phyloP scores from a whole-genome alignment of 2,113 vertebrate genomes.

The Odontesthes bonariensis region DNA sequence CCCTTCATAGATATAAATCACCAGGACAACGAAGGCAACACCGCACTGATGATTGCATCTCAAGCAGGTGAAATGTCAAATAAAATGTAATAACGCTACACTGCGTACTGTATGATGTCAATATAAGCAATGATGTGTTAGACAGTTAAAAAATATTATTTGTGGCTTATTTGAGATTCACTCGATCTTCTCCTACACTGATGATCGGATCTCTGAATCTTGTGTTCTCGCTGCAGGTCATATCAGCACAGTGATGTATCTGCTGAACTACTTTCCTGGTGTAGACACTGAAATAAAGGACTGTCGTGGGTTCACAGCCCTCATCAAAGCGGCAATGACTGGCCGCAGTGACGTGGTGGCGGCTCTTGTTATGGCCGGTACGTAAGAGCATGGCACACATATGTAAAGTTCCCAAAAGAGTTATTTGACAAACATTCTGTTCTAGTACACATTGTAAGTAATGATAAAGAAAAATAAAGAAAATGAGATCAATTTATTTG shows the following conservation, averaged over 20 bases:
- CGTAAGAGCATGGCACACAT: not conserved
- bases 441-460: not conserved
- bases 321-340: constrained; percentile 91
- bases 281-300: constrained; percentile 87
- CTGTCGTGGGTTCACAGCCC: constrained; percentile 86
- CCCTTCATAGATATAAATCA: constrained; percentile 89
- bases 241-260: constrained; percentile 84
- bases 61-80: constrained; percentile 85
- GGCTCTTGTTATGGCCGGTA: constrained; percentile 89
- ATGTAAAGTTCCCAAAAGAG: not conserved
- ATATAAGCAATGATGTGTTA: not conserved
- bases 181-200: not conserved
- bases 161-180: not conserved
- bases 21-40: constrained; percentile 92
- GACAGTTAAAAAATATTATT: not conserved
- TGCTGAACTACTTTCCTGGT: constrained; percentile 86
- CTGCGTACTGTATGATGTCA: not conserved
- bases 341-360: constrained; percentile 82
- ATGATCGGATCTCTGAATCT: constrained; percentile 4
- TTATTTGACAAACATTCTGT: not conserved
- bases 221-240: constrained; percentile 80
- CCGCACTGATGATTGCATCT: constrained; percentile 90
- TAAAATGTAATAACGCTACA: not conserved
- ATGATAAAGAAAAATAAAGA: not conserved
- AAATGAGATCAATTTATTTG: too few species aligned